Evolutionary conservation across 2,797 vertebrate genomes (phyloP), one percentile per base, ranked within the genome.

Genomic region (Thripadectes ignobilis): DNA sequence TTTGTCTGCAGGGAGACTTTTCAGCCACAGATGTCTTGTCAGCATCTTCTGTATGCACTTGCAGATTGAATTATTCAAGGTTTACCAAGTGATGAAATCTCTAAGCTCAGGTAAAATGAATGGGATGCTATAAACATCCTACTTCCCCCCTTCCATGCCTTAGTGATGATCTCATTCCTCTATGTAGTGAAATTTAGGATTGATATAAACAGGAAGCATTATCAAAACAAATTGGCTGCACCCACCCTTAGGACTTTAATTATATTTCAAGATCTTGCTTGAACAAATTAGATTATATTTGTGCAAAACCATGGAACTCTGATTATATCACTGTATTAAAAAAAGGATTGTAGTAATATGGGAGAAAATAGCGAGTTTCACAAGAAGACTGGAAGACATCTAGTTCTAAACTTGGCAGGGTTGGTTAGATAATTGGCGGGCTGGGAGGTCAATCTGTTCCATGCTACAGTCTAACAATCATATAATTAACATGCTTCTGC

Each of bases 171-270:
- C 48, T 96, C 63, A 79, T 86, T 95, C 52, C 67, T 61, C 67
- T 92, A 10, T 62, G 54, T 36, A 65, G 66, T 82, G 84, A 88
- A 88, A 93, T 91, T 87, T 71, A 92, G 55, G 62, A 62, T 93
- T 89, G 65, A 45, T 91, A 59, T 88, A 97, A 96, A 94, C 96
- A 97, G 96, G 97, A 97, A 97, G 62, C 39, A 49, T 77, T 85
- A 77, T 93, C 85, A 95, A 97, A 95, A 84, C 90, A 89, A 93
- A 84, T 69, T 82, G 62, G 10, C 65, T 88, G 45, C 54, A 61
- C 29, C 49, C 71, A 89, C 34, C 73, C 77, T 67, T 62, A 61
- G 67, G 88, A 79, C 83, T 92, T 92, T 66, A 84, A 18, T 92
- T 88, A 58, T 85, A 85, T 93, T 93, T 94, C 85, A 85, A 82